Base-by-base conservation (phyloP, 2,888 invertebrate genomes). In the Eulithis prunata region DNA sequence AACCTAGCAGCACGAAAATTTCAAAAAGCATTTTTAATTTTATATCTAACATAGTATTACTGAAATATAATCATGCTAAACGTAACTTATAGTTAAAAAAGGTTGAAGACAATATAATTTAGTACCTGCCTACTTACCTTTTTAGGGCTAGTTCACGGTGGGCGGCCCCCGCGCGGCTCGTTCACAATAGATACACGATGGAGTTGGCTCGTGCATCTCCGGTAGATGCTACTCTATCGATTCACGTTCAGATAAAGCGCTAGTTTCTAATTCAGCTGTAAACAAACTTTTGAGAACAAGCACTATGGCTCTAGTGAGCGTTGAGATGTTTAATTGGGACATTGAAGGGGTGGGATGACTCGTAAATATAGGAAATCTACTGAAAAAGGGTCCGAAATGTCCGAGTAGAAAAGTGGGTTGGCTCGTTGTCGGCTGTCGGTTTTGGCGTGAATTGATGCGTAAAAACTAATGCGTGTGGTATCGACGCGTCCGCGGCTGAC, bases 381-480 rank as follows among this genome's bases (percentile, higher is more conserved):
- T 41, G 14, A 52, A 59, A 55, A 55, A 64, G 55, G 59, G 59
- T 55, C 64, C 55, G 43, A 36, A 14, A 49, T 45, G 47, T 55
- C 54, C 46, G 21, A 58, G 63, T 57, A 57, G 57, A 63, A 63
- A 63, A 63, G 57, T 57, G 59, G 71, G 51, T 45, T 36, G 57
- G 57, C 57, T 57, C 62, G 21, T 68, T 59, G 71, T 54, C 64
- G 64, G 49, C 67, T 47, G 64, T 54, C 57, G 57, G 61, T 53
- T 38, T 51, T 54, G 63, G 57, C 52, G 66, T 6, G 68, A 67
- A 66, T 68, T 71, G 78, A 78, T 71, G 81, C 80, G 84, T 79
- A 75, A 81, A 83, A 83, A 78, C 80, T 80, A 78, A 78, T 76
- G 74, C 69, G 79, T 72, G 77, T 71, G 80, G 68, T 73, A 77